These are phyloP conservation scores for Aramus guarauna DNA, from an alignment of 2,113 vertebrate genomes.

Conservation along the genomic window DNA sequence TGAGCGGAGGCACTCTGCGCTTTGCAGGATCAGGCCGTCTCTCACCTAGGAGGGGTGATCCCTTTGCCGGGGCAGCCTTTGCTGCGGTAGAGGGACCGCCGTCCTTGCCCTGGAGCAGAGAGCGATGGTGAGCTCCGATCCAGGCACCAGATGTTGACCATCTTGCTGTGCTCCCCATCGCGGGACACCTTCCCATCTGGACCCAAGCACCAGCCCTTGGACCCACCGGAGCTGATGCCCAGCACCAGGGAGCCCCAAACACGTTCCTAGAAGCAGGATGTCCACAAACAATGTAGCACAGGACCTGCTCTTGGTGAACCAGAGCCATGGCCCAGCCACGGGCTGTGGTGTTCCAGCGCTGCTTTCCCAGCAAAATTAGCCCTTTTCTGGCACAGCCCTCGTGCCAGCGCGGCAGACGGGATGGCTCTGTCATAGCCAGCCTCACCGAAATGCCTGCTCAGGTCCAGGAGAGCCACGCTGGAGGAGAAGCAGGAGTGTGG, in stretches of 20 bases:
- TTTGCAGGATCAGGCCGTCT: neutral
- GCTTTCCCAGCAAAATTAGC: neutral
- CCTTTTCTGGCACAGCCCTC: neutral
- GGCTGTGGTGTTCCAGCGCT: accelerated
- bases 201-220: neutral
- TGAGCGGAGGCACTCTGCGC: accelerated
- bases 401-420: accelerated
- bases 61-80: neutral
- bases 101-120: neutral
- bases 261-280: neutral
- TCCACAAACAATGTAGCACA: accelerated
- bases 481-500: accelerated
- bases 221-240: accelerated
- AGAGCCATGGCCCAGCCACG: neutral
- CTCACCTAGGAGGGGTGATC: neutral
- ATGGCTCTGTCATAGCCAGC: neutral
- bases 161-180: neutral
- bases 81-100: neutral
- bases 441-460: accelerated
- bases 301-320: neutral
- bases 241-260: neutral
- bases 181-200: neutral
- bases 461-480: neutral
- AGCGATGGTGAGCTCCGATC: neutral
- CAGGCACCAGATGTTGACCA: accelerated